These are phyloP conservation scores for Promerops cafer DNA, from an alignment of 2,113 vertebrate species.

Conservation along the genomic window DNA sequence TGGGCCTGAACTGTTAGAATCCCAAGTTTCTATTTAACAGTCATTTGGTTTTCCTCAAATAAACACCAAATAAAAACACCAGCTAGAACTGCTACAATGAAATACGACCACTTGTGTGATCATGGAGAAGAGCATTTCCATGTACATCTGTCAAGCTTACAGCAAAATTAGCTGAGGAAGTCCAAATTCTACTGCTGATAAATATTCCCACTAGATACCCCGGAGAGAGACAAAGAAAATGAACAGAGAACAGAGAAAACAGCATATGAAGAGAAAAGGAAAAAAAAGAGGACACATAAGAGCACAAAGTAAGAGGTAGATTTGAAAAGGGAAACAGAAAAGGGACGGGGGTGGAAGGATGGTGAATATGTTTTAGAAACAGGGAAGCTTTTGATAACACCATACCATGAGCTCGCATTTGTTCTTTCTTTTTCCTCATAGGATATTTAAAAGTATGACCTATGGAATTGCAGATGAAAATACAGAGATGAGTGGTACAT, in stretches of 20 bases:
- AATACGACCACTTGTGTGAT: background rate
- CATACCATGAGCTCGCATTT: background rate
- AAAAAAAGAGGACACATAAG: background rate
- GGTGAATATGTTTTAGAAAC: rapidly evolving
- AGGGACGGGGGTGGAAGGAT: background rate
- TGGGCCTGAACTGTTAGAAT: background rate
- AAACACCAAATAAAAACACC: background rate
- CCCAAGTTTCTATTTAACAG: background rate
- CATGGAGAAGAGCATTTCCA: background rate
- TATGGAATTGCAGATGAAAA: background rate
- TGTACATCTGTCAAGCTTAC: background rate
- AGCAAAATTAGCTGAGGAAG: background rate
- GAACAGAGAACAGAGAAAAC: background rate
- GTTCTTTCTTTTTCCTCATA: background rate
- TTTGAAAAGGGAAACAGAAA: background rate
- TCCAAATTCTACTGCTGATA: background rate
- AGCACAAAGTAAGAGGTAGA: background rate
- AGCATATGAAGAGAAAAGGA: background rate
- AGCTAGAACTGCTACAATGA: background rate
- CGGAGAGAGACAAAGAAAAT: background rate
- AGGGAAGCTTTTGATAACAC: background rate
- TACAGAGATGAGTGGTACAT: background rate
- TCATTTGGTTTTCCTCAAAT: background rate
- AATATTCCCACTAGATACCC: background rate
- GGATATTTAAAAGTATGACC: background rate